phyloP scores from a whole-genome alignment of 2,113 vertebrate species.

The cat (Felis catus) region F.catus_Fca126_mat1.0 CM031414.1:100515001-100515500 shows the following conservation, averaged over 20 bases:
- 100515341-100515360: neutral
- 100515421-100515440: constrained; percentile 98
- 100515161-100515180: neutral
- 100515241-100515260: neutral
- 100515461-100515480: neutral
- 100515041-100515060: neutral
- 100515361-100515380: constrained; percentile 89
- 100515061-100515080: neutral
- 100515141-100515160: neutral
- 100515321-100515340: neutral
- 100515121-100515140: neutral
- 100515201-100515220: neutral
- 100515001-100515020: neutral
- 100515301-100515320: neutral
- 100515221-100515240: neutral
- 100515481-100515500: neutral
- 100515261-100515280: neutral
- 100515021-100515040: too few relatives aligned
- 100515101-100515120: accelerated
- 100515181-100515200: neutral
- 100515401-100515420: constrained; percentile 98
- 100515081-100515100: neutral
- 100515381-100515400: constrained; percentile 98
- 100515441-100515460: constrained; percentile 99
- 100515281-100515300: neutral